phyloP scores from a whole-genome alignment of 2,113 vertebrate species.

The Pluvianellus socialis region DNA sequence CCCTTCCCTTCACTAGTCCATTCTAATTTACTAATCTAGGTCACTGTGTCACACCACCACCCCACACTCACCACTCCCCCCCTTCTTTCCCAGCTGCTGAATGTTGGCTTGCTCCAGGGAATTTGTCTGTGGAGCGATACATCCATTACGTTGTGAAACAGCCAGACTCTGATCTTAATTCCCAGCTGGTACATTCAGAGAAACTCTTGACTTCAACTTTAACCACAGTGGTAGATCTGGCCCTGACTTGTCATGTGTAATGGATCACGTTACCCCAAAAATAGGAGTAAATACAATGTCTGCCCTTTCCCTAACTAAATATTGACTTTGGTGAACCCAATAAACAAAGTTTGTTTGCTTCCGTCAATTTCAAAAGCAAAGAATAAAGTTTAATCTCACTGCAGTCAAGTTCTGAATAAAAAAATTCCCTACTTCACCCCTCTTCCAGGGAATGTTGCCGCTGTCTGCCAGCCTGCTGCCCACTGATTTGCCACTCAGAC shows the following conservation, averaged over 20 bases:
- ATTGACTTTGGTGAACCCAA: not conserved
- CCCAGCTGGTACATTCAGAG: not conserved
- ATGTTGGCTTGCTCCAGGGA: not conserved
- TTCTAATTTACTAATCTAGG: not conserved
- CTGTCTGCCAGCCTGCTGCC: not conserved
- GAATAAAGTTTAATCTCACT: not conserved
- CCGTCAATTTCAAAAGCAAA: not conserved
- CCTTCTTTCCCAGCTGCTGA: not conserved
- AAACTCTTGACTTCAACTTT: conserved; percentile 23
- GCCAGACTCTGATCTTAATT: not conserved
- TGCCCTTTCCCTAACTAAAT: not conserved
- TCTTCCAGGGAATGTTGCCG: not conserved
- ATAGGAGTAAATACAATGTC: not conserved
- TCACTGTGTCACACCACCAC: not conserved
- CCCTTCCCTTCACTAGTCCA: not conserved
- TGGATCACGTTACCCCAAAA: not conserved
- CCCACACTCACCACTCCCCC: not conserved
- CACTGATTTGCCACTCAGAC: not conserved
- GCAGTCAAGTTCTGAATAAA: not conserved
- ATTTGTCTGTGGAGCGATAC: not conserved
- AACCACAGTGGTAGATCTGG: not conserved
- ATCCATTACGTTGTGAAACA: conserved; percentile 13
- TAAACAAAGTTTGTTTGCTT: not conserved
- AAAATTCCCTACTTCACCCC: not conserved
- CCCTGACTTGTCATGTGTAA: not conserved